Evolutionary conservation across 2,888 invertebrate genomes (phyloP).

Genomic region (Plebejus argus): DNA sequence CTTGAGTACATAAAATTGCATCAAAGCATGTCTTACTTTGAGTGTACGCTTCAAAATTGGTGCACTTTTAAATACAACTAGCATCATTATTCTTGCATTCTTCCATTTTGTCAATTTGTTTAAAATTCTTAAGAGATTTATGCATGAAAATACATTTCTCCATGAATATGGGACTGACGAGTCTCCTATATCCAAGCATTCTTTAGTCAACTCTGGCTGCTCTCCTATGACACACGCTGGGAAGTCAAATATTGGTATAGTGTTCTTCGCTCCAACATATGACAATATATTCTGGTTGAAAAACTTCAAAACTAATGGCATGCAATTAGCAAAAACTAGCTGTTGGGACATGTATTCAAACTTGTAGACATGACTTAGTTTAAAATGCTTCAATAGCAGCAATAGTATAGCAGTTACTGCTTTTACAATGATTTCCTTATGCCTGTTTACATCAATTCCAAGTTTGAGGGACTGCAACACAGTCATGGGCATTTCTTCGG

Average conservation of each 20-base stretch:
- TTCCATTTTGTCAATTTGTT: constrained; percentile 99
- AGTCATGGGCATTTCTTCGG: constrained; percentile 98
- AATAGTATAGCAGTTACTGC: constrained; percentile 94
- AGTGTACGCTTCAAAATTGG: constrained; percentile 98
- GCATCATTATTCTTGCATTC: constrained; percentile 99
- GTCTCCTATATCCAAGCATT: constrained; percentile 93
- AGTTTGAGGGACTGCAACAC: constrained; percentile 96
- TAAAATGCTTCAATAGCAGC: constrained; percentile 97
- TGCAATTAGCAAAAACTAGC: constrained; percentile 99
- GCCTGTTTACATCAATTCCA: constrained; percentile 98
- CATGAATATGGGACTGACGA: constrained; percentile 93
- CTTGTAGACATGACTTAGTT: constrained; percentile 98
- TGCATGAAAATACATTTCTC: constrained; percentile 99
- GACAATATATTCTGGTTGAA: constrained; percentile 98
- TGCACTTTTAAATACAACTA: constrained; percentile 99
- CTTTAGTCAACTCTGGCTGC: constrained; percentile 95
- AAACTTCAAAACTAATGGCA: constrained; percentile 98
- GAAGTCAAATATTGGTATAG: constrained; percentile 96
- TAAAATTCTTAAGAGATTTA: constrained; percentile 96
- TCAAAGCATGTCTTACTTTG: constrained; percentile 96
- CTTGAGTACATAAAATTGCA: constrained; percentile 98
- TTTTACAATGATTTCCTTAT: constrained; percentile 99
- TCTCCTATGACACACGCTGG: constrained; percentile 98
- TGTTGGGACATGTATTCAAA: constrained; percentile 99
- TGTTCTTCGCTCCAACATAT: constrained; percentile 96